phyloP scores from a whole-genome alignment of 2,888 invertebrate species.

The Orthonevra nobilis region DNA sequence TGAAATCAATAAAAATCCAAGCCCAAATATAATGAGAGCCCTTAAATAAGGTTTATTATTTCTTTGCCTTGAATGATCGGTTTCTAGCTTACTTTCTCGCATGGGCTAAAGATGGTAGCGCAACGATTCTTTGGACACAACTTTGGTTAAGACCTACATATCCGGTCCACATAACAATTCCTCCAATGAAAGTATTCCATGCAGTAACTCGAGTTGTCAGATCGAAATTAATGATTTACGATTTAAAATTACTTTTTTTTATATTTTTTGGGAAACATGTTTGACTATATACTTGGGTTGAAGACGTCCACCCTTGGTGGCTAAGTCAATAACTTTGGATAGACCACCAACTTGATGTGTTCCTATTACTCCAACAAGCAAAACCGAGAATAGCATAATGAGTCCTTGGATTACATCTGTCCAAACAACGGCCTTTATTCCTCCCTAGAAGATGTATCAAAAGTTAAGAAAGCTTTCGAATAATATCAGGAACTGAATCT shows the following conservation, averaged over 20 bases:
- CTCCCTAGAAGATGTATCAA: slow-evolving; percentile 75
- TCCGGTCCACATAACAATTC: slow-evolving; percentile 83
- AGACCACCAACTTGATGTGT: slow-evolving; percentile 75
- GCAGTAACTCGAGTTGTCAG: slow-evolving; percentile 83
- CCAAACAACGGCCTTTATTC: slow-evolving; percentile 80
- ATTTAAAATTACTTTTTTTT: not conserved
- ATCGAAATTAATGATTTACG: slow-evolving; percentile 80
- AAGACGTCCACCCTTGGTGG: slow-evolving; percentile 74
- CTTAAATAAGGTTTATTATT: no score
- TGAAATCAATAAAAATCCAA: slow-evolving; percentile 82
- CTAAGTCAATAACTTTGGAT: slow-evolving; percentile 72
- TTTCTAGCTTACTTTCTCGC: slow-evolving; percentile 80
- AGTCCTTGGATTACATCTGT: slow-evolving; percentile 78
- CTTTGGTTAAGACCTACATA: slow-evolving; percentile 87
- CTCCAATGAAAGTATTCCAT: slow-evolving; percentile 83
- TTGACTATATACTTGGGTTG: slow-evolving; percentile 48
- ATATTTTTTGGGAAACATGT: not conserved
- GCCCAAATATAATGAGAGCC: slow-evolving; percentile 82
- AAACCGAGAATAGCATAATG: slow-evolving; percentile 75
- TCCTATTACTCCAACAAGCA: slow-evolving; percentile 75
- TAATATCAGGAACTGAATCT: slow-evolving; percentile 69
- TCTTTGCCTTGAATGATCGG: not conserved
- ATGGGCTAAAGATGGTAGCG: slow-evolving; percentile 82
- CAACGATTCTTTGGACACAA: slow-evolving; percentile 86
- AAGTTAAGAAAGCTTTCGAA: not conserved